A percentile compares a stretch with the other conserved stretches of the same genome.
These are phyloP conservation scores for Chunga burmeisteri DNA, from an alignment of 2,113 vertebrate genomes.

Conservation along the genomic window DNA sequence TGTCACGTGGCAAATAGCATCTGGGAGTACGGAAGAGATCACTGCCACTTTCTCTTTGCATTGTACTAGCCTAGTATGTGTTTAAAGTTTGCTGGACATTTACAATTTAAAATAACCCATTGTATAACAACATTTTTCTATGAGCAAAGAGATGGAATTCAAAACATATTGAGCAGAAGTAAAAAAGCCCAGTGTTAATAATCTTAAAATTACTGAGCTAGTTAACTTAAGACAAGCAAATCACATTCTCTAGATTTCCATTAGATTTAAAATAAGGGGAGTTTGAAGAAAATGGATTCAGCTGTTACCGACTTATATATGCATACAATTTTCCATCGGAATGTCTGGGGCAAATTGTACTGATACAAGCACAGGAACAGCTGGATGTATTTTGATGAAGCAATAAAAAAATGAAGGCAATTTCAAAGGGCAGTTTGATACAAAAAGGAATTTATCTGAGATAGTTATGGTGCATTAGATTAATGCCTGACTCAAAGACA, in stretches of 20 bases:
- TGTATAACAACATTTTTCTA: slow-evolving; percentile 15
- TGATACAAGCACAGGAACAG: slow-evolving; percentile 34
- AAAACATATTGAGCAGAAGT: slow-evolving; percentile 54
- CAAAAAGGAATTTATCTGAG: slow-evolving; percentile 24
- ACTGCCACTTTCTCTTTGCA: slow-evolving; percentile 39
- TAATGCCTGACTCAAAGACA: slow-evolving; percentile 26
- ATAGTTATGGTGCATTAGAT: slow-evolving; percentile 14
- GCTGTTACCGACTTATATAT: slow-evolving; percentile 42
- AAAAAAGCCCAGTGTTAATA: slow-evolving; percentile 22
- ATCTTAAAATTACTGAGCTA: slow-evolving; percentile 34
- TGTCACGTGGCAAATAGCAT: slow-evolving; percentile 39
- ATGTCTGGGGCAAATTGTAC: slow-evolving; percentile 52
- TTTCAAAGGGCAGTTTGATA: slow-evolving; percentile 33
- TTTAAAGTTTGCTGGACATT: slow-evolving; percentile 21
- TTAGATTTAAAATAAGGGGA: slow-evolving; percentile 41
- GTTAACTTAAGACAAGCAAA: slow-evolving; percentile 51
- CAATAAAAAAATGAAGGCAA: not conserved
- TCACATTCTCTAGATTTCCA: slow-evolving; percentile 34
- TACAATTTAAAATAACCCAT: slow-evolving; percentile 22
- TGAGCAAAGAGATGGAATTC: slow-evolving; percentile 28
- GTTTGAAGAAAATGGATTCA: slow-evolving; percentile 55
- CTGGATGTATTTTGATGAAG: slow-evolving; percentile 59
- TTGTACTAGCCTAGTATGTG: not conserved
- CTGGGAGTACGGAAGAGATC: slow-evolving; percentile 40
- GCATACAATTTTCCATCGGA: slow-evolving; percentile 37